A percentile compares a stretch with the other conserved stretches of the same genome.
Evolutionary conservation across 1,140 invertebrate genomes (phyloP).

Genomic region (Drosophila lacertosa): DNA sequence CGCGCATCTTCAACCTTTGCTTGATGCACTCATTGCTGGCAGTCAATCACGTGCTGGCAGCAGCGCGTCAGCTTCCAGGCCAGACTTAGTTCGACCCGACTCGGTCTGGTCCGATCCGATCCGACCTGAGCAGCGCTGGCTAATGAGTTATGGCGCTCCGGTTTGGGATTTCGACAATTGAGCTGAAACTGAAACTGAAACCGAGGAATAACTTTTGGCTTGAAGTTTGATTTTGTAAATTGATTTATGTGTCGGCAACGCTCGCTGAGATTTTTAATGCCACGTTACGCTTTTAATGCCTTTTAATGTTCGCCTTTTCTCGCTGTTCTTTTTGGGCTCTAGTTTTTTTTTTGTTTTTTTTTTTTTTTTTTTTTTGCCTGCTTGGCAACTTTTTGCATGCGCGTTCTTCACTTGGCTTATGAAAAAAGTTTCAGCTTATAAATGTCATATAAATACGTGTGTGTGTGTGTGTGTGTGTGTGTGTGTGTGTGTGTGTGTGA

Average conservation of each 20-base stretch:
- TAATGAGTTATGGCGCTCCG: slow-evolving; percentile 30
- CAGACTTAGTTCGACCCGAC: neutral
- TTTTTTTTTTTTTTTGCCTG: neutral
- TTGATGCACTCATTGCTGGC: slow-evolving; percentile 18
- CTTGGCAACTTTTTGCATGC: slow-evolving; percentile 29
- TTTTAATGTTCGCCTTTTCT: slow-evolving; percentile 21
- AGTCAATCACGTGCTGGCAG: slow-evolving; percentile 66
- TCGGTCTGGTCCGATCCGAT: neutral
- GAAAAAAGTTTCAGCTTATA: slow-evolving; percentile 78
- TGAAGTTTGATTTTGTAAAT: slow-evolving; percentile 23
- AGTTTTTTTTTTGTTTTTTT: neutral
- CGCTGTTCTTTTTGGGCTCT: slow-evolving; percentile 8
- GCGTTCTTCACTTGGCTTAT: slow-evolving; percentile 57
- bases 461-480: slow-evolving; percentile 18
- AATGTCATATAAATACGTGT: slow-evolving; percentile 64
- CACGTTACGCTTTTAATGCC: slow-evolving; percentile 40
- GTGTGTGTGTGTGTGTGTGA: slow-evolving; percentile 7
- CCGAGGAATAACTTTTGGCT: neutral
- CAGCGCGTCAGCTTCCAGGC: slow-evolving; percentile 6
- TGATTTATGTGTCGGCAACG: slow-evolving; percentile 52
- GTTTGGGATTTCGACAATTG: slow-evolving; percentile 24
- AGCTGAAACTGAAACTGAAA: slow-evolving; percentile 17
- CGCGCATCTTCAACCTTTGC: slow-evolving; percentile 36
- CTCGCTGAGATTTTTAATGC: slow-evolving; percentile 52
- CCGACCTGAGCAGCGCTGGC: neutral